phyloP scores from a whole-genome alignment of 1,140 invertebrate species.

The Drosophila nasuta region DNA sequence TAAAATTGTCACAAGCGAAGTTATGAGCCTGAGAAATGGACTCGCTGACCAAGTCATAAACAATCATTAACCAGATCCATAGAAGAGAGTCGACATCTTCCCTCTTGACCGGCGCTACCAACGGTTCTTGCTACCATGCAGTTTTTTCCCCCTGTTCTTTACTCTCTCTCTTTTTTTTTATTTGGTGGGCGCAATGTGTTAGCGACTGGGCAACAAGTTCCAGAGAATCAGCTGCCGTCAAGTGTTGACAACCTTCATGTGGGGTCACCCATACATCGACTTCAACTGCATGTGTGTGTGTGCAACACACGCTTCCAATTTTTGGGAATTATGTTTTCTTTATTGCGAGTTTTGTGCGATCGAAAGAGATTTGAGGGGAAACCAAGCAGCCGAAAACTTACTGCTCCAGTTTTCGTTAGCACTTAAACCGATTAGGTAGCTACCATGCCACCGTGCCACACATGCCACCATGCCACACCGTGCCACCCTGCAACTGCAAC shows the following conservation, averaged over 20 bases:
- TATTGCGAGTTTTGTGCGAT: slow-evolving; percentile 54
- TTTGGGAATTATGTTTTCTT: slow-evolving; percentile 68
- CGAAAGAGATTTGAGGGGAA: slow-evolving; percentile 27
- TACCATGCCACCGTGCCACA: slow-evolving; percentile 4
- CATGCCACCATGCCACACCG: slow-evolving; percentile 31
- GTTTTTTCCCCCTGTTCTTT: neutral
- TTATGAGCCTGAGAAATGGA: slow-evolving; percentile 77
- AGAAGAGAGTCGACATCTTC: slow-evolving; percentile 43
- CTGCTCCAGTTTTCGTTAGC: slow-evolving; percentile 42
- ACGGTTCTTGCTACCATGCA: slow-evolving; percentile 33
- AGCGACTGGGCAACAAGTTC: slow-evolving; percentile 60
- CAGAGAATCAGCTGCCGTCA: slow-evolving; percentile 65
- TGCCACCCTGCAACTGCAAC: slow-evolving; percentile 28
- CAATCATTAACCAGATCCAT: slow-evolving; percentile 69
- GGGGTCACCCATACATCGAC: slow-evolving; percentile 45
- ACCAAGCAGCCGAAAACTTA: slow-evolving; percentile 47
- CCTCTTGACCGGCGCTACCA: slow-evolving; percentile 34
- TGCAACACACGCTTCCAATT: slow-evolving; percentile 40
- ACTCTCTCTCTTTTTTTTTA: slow-evolving; percentile 14
- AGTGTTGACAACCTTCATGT: slow-evolving; percentile 76
- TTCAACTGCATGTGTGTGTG: too few species aligned
- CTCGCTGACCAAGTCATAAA: slow-evolving; percentile 62
- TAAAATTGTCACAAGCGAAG: slow-evolving; percentile 42
- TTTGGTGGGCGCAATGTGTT: slow-evolving; percentile 36
- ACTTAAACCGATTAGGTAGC: slow-evolving; percentile 62